Evolutionary conservation across 2,888 invertebrate species (phyloP).

Genomic region (Mythimna pallens): DNA sequence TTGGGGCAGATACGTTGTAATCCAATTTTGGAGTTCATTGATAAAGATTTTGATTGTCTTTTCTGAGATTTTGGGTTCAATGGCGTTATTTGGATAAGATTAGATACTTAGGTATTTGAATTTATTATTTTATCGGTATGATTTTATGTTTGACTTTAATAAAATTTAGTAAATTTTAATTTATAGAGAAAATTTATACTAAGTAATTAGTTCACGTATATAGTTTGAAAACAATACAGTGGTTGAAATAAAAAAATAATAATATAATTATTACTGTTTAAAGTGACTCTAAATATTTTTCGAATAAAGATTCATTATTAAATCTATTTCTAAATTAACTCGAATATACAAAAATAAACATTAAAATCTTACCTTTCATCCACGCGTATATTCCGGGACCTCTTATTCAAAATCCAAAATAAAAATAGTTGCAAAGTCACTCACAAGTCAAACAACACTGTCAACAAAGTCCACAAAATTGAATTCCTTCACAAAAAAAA

Average conservation of each 20-base stretch:
- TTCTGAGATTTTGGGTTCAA: slow-evolving; percentile 42
- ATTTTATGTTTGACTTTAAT: no score
- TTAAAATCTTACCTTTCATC: slow-evolving; percentile 43
- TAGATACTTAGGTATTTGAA: neutral
- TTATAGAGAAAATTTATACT: no score
- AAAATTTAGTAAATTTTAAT: no score
- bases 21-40: slow-evolving; percentile 64
- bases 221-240: no score
- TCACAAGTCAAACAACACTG: slow-evolving; percentile 50
- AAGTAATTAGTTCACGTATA: no score
- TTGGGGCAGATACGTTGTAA: slow-evolving; percentile 63
- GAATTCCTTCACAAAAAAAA: slow-evolving; percentile 14
- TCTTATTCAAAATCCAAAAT: slow-evolving; percentile 41
- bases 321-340: neutral
- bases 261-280: no score
- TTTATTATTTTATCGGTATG: neutral
- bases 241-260: no score
- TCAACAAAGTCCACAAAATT: slow-evolving; percentile 42
- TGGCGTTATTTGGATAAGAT: slow-evolving; percentile 30
- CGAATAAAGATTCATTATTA: no score
- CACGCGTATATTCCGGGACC: neutral
- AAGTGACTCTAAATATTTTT: no score
- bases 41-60: slow-evolving; percentile 57
- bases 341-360: neutral
- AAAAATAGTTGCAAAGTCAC: slow-evolving; percentile 40